Evolutionary conservation across 2,888 invertebrate species (phyloP).

Genomic region (Lomographa bimaculata): DNA sequence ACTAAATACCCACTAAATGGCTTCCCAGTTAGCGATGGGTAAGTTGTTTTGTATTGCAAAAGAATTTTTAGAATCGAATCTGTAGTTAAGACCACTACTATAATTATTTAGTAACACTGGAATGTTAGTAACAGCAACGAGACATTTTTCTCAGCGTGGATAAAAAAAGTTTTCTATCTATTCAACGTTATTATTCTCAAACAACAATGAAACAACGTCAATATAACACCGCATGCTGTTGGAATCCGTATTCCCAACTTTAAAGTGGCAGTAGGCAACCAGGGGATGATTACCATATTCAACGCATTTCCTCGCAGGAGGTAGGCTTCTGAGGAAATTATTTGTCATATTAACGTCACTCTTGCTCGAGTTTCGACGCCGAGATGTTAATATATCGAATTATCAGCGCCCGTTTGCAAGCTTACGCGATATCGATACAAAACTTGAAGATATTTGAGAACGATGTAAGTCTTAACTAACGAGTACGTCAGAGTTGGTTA

Average conservation of each 20-base stretch:
- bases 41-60: no score
- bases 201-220: constrained; percentile 16
- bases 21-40: no score
- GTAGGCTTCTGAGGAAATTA: constrained; percentile 75
- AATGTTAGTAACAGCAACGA: no score
- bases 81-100: no score
- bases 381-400: constrained; percentile 75
- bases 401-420: constrained; percentile 52
- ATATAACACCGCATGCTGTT: constrained; percentile 31
- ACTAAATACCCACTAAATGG: no score
- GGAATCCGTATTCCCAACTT: constrained; percentile 62
- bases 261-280: constrained; percentile 56
- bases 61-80: no score
- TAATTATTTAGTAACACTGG: no score
- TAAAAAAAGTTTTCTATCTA: no score
- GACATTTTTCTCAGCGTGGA: no score
- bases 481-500: no score
- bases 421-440: constrained; percentile 25
- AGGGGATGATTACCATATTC: constrained; percentile 78
- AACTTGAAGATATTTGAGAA: constrained; percentile 7
- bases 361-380: constrained; percentile 59
- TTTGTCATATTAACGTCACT: constrained; percentile 82
- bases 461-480: no score
- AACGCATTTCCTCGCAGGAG: constrained; percentile 63
- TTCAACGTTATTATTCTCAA: no score